phyloP scores from a whole-genome alignment of 2,113 vertebrate species.

The Rousettus leschenaultii region DNA sequence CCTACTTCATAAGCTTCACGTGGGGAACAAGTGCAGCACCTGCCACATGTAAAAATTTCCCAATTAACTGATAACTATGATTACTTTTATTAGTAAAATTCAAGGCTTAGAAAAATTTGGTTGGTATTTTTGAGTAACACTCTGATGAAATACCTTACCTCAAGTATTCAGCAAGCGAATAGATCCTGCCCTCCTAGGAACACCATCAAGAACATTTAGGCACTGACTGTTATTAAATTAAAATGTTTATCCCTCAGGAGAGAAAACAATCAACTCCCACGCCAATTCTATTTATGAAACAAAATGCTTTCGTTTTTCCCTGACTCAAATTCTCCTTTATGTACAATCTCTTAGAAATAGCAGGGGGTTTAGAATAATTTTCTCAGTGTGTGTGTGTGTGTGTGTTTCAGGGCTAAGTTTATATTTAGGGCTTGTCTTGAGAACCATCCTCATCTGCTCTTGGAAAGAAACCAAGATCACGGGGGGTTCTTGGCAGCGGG shows the following conservation, averaged over 20 bases:
- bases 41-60: neutral
- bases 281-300: constrained; percentile 74
- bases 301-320: constrained; percentile 52
- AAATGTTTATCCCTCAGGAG: constrained; percentile 76
- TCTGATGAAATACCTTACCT: neutral
- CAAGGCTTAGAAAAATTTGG: neutral
- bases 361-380: constrained; percentile 5
- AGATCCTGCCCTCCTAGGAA: constrained; percentile 25
- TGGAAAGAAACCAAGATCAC: neutral
- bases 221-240: constrained; percentile 76
- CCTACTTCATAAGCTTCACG: neutral
- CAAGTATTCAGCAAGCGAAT: neutral
- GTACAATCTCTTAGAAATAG: constrained; percentile 52
- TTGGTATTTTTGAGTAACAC: neutral
- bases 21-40: neutral
- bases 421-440: constrained; percentile 10
- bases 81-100: neutral
- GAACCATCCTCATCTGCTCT: neutral
- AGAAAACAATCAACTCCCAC: constrained; percentile 76
- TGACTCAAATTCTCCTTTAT: constrained; percentile 45
- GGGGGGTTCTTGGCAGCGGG: neutral
- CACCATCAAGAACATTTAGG: constrained; percentile 65
- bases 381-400: neutral
- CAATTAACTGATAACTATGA: neutral
- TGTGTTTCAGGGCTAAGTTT: neutral